Base-by-base conservation (phyloP, 2,888 invertebrate genomes). In the Acheta domesticus region DNA sequence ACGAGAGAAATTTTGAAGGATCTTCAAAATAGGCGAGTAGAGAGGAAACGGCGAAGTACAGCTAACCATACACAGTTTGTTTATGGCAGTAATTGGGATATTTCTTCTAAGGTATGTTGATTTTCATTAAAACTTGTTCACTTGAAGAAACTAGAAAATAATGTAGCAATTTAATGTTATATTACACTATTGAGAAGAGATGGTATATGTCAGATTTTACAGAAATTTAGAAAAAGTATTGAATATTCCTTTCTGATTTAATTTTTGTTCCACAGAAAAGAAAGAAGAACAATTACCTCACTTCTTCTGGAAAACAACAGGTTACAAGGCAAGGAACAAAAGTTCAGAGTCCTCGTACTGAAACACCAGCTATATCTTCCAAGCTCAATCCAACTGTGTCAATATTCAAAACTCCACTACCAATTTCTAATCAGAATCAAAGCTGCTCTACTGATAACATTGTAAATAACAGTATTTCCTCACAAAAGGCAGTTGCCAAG, bases 31-130 rank as follows among this genome's bases (percentile, higher is more conserved):
- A 88, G 87, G 82, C 85, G 89, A 78, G 88, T 87, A 14, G 89
- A 90, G 83, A 85, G 90, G 73, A 90, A 89, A 83, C 85, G 89
- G 49, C 85, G 89, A 74, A 89, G 89, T 81, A 90, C 89, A 12
- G 89, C 89, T 2, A 89, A 89, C 84, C 81, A 81, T 50, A 89
- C 89, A 1, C 89, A 90, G 82, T 90, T 89, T 83, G 85, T 90
- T 23, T 90, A 90, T 84, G 88, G 88, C 48, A 88, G 85, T 21
- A 76, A 48, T 11, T 81, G 81, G 80, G 81, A 81, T 75, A 36
- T 77, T 3, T 81, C 80, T 36, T 77, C 50, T 23, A 21, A 50
- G 77, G 23, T 49, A 23, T 21, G 49, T 49, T 77, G 49, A 77
- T 19, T 19, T 2, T 36, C 5, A 36, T 36, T 36, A 36, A 36